Evolutionary conservation across 2,888 invertebrate genomes (phyloP), one percentile per base, ranked within the genome.

Genomic region (Tipula unca): DNA sequence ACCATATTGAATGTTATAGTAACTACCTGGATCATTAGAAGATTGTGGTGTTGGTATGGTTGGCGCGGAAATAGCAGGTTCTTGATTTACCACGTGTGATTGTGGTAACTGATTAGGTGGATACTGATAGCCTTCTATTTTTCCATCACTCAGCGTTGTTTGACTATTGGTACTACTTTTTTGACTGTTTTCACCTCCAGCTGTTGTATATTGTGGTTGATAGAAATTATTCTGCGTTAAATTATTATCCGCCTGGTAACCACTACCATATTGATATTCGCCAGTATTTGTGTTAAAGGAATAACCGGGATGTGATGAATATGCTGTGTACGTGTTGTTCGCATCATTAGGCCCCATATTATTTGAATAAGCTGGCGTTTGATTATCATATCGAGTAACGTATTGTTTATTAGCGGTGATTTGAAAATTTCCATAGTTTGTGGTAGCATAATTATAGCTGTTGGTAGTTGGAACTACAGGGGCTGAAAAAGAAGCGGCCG

Each of bases 261-360:
- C 94, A 85, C 94, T 93, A 87, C 90, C 92, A 87, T 94, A 94
- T 13, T 94, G 93, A 87, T 93, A 94, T 83, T 88, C 89, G 0
- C 94, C 94, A 0, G 92, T 92, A 0, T 91, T 88, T 0, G 91
- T 87, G 88, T 94, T 93, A 87, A 89, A 94, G 6, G 92, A 91
- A 87, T 94, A 94, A 82, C 93, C 94, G 3, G 94, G 94, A 89
- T 94, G 94, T 85, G 89, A 89, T 13, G 89, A 69, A 86, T 85
- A 85, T 85, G 29, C 86, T n/a, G 32, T 35, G 14, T 83, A 83
- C 10, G 69, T 25, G 25, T 69, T 69, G 25, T 69, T 20, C 3
- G 69, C 10, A 25, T 69, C 69, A 69, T 69, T 69, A 3, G 25
- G 8, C 8, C 69, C 69, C 69, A 25, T 69, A 8, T 25, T 69